Evolutionary conservation across 2,113 vertebrate species (phyloP), one percentile per base, ranked within the genome.

Genomic region (Motacilla tschutschensis): DNA sequence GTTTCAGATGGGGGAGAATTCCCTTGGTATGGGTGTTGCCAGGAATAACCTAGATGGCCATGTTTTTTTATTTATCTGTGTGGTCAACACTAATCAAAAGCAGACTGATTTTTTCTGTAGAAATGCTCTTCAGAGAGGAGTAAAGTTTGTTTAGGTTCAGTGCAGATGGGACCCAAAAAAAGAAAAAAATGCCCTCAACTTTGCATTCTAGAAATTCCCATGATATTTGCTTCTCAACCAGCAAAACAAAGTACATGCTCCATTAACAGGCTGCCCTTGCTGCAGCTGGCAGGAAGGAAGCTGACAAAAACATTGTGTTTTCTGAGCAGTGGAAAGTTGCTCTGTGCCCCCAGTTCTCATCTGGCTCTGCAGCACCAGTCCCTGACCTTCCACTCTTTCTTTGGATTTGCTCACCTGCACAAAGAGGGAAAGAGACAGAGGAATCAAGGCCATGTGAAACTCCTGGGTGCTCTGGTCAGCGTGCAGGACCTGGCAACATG

Each of bases 141-240:
- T 38, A 60, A 83, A 38, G 41, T 74, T 87, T 90, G 22, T 88
- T 93, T 88, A 88, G 43, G 48, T 73, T 89, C 53, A 79, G 60
- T 70, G 76, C 64, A 71, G 64, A 83, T 63, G 69, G 22, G 44
- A 82, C 48, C 14, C 29, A 66, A 60, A 71, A 91, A 64, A 41
- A 62, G 4, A 31, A 57, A n/a, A n/a, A 43, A 40, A 40, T 60
- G 5, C 12, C 26, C 29, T 26, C 44, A 81, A 20, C 20, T 77
- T 85, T 72, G 79, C 41, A 13, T 89, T 92, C 40, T 78, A 69
- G 67, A 94, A 74, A 80, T 83, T 91, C 76, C 57, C 53, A 31
- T 74, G 79, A 46, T 44, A 62, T 51, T 88, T 80, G 44, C 46
- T 85, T 94, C 89, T 69, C 65, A 46, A 75, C 66, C 70, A 83